Base-by-base conservation (phyloP, 2,797 vertebrate genomes). In the Gila robusta region DNA sequence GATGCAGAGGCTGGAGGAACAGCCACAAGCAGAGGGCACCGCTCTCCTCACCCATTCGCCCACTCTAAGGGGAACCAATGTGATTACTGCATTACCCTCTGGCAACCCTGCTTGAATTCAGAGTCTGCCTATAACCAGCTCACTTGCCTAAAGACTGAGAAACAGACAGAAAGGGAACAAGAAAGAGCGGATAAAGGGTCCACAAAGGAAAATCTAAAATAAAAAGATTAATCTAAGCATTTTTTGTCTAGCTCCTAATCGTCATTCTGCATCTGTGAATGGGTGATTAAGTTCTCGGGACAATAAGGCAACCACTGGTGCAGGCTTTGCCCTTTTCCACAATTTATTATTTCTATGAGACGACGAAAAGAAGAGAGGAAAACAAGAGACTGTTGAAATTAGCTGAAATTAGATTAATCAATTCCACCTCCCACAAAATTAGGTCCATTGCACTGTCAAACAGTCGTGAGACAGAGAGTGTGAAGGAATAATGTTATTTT, bases 21-120 rank as follows among this genome's bases (percentile, higher is more conserved):
- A 84, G 86, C 89, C 83, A 83, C 84, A 88, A 88, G 91, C 89
- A 89, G 87, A 87, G 88, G 89, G 87, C 89, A 88, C 78, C 80
- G 64, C 87, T 89, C 80, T 73, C 74, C 82, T 88, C 86, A 85
- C 89, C 82, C 88, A 71, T 83, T 87, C 86, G 74, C 83, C 83
- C 88, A 88, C 86, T 91, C 89, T 79, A 44, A 83, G 89, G 88
- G 91, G 89, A 90, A 89, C 88, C 86, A 84, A 89, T 88, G 89
- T 89, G 89, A 90, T 91, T 91, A 90, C 88, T 89, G 87, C 82
- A 89, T 89, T 89, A 90, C 86, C 89, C 91, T 91, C 85, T 89
- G 85, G 86, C 86, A 84, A 87, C 82, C 86, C 88, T 79, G 82
- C 64, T 87, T 87, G 85, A 82, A 82, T 88, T 84, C 74, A 10